phyloP scores from a whole-genome alignment of 2,113 vertebrate genomes.

The Hemibagrus wyckioides region DNA sequence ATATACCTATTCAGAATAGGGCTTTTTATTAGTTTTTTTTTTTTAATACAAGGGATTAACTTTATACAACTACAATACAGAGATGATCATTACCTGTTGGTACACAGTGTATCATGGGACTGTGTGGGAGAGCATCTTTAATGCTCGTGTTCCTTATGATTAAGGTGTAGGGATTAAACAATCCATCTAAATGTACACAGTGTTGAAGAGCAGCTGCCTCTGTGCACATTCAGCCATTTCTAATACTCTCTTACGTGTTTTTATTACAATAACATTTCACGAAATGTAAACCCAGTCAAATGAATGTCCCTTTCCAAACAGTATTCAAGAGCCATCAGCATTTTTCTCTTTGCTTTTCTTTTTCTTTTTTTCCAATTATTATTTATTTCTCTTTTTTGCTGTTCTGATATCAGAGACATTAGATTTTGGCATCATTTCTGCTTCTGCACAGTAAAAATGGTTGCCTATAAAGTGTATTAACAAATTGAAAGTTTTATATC shows the following conservation, averaged over 20 bases:
- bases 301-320: constrained; percentile 22
- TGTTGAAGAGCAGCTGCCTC: constrained; percentile 25
- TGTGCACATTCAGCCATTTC: constrained; percentile 25
- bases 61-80: constrained; percentile 75
- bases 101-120: constrained; percentile 70
- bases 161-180: constrained; percentile 61
- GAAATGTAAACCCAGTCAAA: constrained; percentile 34
- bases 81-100: constrained; percentile 74
- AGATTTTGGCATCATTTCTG: constrained; percentile 10
- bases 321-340: constrained; percentile 41
- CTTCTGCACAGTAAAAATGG: constrained; percentile 12
- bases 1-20: constrained; percentile 81
- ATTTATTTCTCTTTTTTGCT: not conserved
- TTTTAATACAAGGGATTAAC: constrained; percentile 72
- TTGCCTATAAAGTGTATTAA: not conserved
- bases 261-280: constrained; percentile 25
- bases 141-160: constrained; percentile 55
- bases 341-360: not conserved
- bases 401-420: constrained; percentile 1
- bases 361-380: not conserved
- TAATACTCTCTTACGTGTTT: constrained; percentile 13
- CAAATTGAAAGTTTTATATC: constrained; percentile 8
- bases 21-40: constrained; percentile 72
- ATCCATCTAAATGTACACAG: constrained; percentile 43
- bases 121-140: constrained; percentile 59